phyloP scores from a whole-genome alignment of 2,113 vertebrate genomes.

The Gallinago paraguaiae region DNA sequence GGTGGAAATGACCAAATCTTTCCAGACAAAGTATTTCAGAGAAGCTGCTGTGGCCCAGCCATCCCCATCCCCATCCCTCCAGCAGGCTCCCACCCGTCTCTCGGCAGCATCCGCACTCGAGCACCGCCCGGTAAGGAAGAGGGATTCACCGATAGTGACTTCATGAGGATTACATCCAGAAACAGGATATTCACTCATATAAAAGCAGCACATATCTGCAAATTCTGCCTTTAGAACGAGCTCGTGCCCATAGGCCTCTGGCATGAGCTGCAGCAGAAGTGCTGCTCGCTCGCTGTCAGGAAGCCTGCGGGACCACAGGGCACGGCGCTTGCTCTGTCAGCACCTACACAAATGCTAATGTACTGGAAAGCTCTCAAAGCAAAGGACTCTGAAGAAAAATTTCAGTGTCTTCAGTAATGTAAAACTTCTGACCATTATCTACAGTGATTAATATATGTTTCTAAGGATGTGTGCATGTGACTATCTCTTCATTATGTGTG shows the following conservation, averaged over 20 bases:
- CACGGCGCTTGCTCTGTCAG: background rate
- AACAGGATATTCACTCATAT: background rate
- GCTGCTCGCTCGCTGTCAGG: background rate
- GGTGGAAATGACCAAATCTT: slow-evolving; percentile 20
- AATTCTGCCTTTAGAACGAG: background rate
- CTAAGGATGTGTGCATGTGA: background rate
- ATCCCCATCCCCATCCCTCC: background rate
- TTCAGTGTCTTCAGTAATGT: background rate
- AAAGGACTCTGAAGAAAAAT: background rate
- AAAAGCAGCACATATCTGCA: background rate
- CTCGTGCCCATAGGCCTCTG: background rate
- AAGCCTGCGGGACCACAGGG: background rate
- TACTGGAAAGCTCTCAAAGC: background rate
- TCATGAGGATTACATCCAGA: background rate
- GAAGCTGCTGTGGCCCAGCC: background rate
- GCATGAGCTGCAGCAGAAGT: background rate
- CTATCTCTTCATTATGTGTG: background rate
- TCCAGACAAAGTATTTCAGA: background rate
- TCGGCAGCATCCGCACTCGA: background rate
- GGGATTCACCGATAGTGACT: background rate
- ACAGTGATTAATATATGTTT: background rate
- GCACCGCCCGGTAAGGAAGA: fast-evolving
- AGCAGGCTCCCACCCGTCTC: background rate
- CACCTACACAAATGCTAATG: background rate
- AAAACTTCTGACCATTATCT: background rate